Conservation (phyloP, 2,888 invertebrate species). For the Rhogogaster chlorosoma region DNA sequence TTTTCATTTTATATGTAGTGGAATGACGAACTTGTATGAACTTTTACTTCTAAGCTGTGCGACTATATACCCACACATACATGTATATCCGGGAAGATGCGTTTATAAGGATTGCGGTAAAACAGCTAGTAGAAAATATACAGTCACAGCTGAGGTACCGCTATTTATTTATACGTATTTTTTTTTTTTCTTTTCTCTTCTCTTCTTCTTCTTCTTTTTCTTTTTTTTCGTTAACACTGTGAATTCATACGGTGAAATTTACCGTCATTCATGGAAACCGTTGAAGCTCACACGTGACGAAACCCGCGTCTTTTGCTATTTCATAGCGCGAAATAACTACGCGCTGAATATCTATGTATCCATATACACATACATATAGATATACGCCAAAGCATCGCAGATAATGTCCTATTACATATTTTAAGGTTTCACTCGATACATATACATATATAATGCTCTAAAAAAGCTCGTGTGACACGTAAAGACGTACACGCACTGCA, state of each 20-base stretch:
- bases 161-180: constrained; percentile 37
- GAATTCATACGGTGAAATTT: constrained; percentile 48
- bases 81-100: constrained; percentile 27
- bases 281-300: constrained; percentile 16
- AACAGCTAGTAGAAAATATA: neutral
- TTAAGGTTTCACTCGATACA: constrained; percentile 45
- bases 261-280: constrained; percentile 44
- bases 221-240: neutral
- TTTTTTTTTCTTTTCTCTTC: neutral
- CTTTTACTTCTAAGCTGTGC: neutral
- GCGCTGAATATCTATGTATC: neutral
- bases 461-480: constrained; percentile 36
- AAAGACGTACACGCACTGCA: constrained; percentile 26
- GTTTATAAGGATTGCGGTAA: constrained; percentile 46
- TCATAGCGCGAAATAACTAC: neutral
- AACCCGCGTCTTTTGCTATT: neutral
- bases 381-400: neutral
- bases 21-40: neutral
- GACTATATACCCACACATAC: neutral
- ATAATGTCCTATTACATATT: constrained; percentile 40
- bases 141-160: constrained; percentile 21
- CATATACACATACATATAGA: neutral
- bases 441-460: constrained; percentile 44
- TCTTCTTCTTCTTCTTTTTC: neutral
- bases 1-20: neutral